phyloP scores from a whole-genome alignment of 2,113 vertebrate species.

The Colius striatus region DNA sequence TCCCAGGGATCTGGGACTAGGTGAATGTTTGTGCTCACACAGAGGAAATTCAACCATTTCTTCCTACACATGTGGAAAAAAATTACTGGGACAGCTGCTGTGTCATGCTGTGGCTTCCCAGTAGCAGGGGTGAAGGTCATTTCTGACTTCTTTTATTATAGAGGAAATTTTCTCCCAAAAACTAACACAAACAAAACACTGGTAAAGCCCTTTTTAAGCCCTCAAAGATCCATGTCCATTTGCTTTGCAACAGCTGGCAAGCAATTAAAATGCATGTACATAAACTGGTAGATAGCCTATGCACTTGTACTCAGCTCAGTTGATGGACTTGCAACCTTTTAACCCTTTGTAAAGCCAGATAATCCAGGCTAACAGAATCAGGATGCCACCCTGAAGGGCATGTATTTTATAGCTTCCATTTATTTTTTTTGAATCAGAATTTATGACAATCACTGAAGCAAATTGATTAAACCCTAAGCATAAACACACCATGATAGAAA shows the following conservation, averaged over 20 bases:
- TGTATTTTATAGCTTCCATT: not conserved
- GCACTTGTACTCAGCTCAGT: not conserved
- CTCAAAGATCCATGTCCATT: not conserved
- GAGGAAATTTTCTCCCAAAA: not conserved
- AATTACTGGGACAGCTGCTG: not conserved
- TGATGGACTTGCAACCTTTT: not conserved
- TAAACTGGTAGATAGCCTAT: not conserved
- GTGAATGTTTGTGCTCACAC: not conserved
- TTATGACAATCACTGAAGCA: not conserved
- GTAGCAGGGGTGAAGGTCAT: not conserved
- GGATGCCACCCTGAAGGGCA: not conserved
- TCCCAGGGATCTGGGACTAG: rapidly evolving
- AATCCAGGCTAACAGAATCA: not conserved
- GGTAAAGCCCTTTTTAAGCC: not conserved
- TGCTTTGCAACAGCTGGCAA: not conserved
- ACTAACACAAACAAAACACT: not conserved
- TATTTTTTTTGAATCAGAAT: constrained; percentile 10
- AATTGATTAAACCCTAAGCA: not conserved
- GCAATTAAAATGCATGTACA: not conserved
- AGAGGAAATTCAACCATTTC: not conserved
- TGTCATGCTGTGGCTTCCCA: not conserved
- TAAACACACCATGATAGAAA: not conserved
- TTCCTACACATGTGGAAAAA: rapidly evolving
- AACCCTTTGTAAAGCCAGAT: not conserved
- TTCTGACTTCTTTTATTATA: not conserved